Conservation (phyloP, 2,797 vertebrate species). For the Pseudotriccus pelzelni region DNA sequence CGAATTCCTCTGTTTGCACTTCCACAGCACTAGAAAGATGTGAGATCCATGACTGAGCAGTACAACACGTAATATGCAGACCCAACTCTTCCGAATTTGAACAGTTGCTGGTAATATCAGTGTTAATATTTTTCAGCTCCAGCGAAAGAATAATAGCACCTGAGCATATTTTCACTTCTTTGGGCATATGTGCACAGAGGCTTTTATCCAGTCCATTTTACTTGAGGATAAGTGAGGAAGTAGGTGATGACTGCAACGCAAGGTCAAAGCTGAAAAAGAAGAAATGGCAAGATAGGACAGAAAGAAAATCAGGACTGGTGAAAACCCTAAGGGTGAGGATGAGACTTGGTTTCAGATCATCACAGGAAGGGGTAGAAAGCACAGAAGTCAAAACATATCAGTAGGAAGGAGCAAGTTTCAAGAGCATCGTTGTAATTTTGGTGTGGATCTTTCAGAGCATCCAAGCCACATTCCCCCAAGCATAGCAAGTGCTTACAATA, state of each 20-base stretch:
- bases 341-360: background rate
- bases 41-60: background rate
- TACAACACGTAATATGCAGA: background rate
- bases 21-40: background rate
- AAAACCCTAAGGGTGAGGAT: background rate
- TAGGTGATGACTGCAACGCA: background rate
- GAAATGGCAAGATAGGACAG: background rate
- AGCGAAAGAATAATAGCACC: background rate
- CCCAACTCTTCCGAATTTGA: background rate
- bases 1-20: background rate
- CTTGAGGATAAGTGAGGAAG: background rate
- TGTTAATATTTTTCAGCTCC: background rate
- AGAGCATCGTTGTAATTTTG: background rate
- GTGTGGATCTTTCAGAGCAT: background rate
- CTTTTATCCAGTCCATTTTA: background rate
- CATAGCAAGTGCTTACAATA: background rate
- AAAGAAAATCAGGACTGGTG: background rate
- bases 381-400: background rate
- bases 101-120: background rate
- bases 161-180: background rate
- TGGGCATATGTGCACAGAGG: background rate
- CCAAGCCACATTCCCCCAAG: background rate
- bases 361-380: background rate
- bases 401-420: background rate
- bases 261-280: background rate